Base-by-base conservation (phyloP, 1,140 invertebrate genomes). In the Palaemon carinicauda region DNA sequence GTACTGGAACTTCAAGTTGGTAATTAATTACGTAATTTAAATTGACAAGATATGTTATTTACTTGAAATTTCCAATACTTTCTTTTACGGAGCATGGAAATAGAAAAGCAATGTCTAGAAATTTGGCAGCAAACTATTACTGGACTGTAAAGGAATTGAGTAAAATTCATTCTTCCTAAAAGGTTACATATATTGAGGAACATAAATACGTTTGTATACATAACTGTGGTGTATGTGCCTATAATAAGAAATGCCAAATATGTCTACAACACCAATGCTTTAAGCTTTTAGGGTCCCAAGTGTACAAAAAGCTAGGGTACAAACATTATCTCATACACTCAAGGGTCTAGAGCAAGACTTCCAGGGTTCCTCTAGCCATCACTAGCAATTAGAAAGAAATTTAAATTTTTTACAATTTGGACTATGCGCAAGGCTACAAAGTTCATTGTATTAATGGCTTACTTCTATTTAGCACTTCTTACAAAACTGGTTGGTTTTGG, bases 151-250 rank as follows among this genome's bases (percentile, higher is more conserved):
- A 41, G 41, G 41, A 41, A 12, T 41, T 41, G 12, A 41, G 41
- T 41, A 41, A 41, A 41, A 41, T 41, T 5, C 41, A 41, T 41
- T 71, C 56, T 77, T 82, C 85, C 85, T 87, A 87, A 87, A 87
- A 87, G 85, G 85, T 81, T 87, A 87, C 85, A 87, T 87, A 81
- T 87, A 87, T 87, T 87, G 85, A 87, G 85, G 85, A 87, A 87
- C 85, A 87, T 81, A 87, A 87, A 82, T 87, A 80, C 69, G 85
- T 87, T 80, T 87, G 85, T 87, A 80, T 87, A 87, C 65, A 82
- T 87, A 81, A 82, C 85, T 81, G 69, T 87, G 85, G 85, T 87
- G 79, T 87, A 87, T 87, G 85, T 87, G 85, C 85, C 80, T 81
- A 82, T 87, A 75, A 87, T 87, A 87, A 41, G 79, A 87, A 87